Conservation (phyloP, 1,140 invertebrate species). For the Rhizoglyphus robini region DNA sequence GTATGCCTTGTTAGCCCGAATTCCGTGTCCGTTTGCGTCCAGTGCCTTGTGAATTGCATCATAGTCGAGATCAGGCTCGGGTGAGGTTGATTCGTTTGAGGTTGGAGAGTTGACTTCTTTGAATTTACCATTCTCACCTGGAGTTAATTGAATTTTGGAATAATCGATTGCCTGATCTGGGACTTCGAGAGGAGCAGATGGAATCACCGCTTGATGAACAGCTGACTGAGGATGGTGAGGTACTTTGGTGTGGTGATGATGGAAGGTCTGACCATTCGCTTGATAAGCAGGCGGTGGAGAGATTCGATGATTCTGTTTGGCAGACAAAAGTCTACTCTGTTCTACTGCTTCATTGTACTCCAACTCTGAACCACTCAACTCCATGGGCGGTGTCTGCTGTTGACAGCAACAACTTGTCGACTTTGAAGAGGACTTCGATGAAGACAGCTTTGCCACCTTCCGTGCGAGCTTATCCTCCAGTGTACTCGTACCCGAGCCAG, state of each 20-base stretch:
- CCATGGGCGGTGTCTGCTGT: too few relatives aligned
- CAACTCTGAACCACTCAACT: too few relatives aligned
- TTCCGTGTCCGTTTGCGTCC: neutral
- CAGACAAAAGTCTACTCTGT: neutral
- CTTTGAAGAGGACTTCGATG: neutral
- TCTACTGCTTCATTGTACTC: neutral
- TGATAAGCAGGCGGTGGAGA: slow-evolving; percentile 15
- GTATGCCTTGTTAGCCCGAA: neutral
- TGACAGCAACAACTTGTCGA: neutral
- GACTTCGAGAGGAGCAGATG: neutral
- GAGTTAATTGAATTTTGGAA: slow-evolving; percentile 12
- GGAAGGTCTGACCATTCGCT: neutral
- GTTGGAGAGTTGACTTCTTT: neutral
- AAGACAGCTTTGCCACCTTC: neutral
- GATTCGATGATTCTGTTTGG: neutral
- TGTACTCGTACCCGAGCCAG: neutral
- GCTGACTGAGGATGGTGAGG: neutral
- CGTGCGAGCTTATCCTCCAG: too few relatives aligned
- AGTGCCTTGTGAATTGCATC: neutral
- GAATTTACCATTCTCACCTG: neutral
- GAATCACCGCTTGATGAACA: neutral
- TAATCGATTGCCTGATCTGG: neutral
- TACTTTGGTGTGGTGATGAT: neutral
- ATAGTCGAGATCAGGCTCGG: neutral
- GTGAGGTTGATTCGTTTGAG: neutral